Evolutionary conservation across 2,113 vertebrate genomes (phyloP).

Genomic region (Colistium nudipinnis): DNA sequence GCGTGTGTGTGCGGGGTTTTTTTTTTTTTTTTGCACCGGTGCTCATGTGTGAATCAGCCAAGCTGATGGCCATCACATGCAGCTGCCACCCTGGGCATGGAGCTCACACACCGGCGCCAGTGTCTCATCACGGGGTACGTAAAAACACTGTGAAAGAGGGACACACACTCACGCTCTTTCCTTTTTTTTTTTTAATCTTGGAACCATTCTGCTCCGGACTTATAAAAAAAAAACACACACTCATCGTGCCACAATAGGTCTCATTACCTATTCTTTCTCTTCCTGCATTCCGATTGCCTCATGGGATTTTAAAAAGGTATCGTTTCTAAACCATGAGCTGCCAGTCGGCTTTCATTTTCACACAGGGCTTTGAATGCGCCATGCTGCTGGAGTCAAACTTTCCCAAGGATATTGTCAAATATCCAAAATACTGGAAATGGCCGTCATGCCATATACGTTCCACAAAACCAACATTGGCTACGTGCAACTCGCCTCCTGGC

Average conservation of each 20-base stretch:
- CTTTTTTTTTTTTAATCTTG: constrained; percentile 2
- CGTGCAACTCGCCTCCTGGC: too few species aligned
- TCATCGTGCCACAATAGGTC: constrained; percentile 11
- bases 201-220: constrained; percentile 15
- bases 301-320: background rate
- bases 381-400: too few species aligned
- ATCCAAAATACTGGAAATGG: too few species aligned
- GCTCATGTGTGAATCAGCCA: constrained; percentile 25
- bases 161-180: constrained; percentile 18
- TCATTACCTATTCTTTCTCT: constrained; percentile 27
- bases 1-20: too few species aligned
- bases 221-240: constrained; percentile 25
- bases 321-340: background rate
- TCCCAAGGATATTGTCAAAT: too few species aligned
- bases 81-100: constrained; percentile 57
- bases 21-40: too few species aligned
- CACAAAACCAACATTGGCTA: too few species aligned
- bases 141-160: constrained; percentile 58
- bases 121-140: constrained; percentile 64
- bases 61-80: constrained; percentile 60
- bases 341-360: too few species aligned
- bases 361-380: too few species aligned
- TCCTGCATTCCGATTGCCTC: background rate
- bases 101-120: constrained; percentile 46
- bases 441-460: too few species aligned